Evolutionary conservation across 2,797 vertebrate genomes (phyloP).

Genomic region (Anguilla pacifica): DNA sequence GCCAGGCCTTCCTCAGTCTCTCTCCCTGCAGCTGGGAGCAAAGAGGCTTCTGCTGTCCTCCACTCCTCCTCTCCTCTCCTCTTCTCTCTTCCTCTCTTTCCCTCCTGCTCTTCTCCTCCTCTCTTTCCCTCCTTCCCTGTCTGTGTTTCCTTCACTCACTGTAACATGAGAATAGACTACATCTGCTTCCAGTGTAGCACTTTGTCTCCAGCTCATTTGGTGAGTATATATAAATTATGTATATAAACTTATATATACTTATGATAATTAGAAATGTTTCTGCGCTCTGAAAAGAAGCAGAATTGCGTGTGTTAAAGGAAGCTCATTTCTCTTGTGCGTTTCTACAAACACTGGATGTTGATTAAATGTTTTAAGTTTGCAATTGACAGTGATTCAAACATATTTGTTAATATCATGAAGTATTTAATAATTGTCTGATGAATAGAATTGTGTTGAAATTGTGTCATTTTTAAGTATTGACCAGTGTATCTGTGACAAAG

Average conservation of each 20-base stretch:
- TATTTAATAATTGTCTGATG: background rate
- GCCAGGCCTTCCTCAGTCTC: slow-evolving; percentile 59
- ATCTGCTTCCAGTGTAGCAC: background rate
- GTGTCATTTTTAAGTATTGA: background rate
- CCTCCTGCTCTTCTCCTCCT: background rate
- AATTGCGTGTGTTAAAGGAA: background rate
- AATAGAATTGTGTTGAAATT: background rate
- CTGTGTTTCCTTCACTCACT: background rate
- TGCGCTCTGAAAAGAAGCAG: background rate
- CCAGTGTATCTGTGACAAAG: background rate
- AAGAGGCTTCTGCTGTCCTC: background rate
- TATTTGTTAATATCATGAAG: background rate
- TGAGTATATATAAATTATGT: background rate
- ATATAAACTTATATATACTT: background rate
- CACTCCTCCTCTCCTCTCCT: too few species aligned
- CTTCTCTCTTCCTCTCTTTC: background rate
- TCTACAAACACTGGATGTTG: too few species aligned
- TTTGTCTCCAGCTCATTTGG: background rate
- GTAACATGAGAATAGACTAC: background rate
- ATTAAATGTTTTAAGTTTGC: too few species aligned
- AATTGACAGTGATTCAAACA: too few species aligned
- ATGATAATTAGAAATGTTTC: background rate
- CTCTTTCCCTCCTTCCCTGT: background rate
- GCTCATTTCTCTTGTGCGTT: too few species aligned
- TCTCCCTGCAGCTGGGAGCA: slow-evolving; percentile 43